Evolutionary conservation across 2,888 invertebrate species (phyloP), one percentile per base, ranked within the genome.

Genomic region (Campoplex capitator): DNA sequence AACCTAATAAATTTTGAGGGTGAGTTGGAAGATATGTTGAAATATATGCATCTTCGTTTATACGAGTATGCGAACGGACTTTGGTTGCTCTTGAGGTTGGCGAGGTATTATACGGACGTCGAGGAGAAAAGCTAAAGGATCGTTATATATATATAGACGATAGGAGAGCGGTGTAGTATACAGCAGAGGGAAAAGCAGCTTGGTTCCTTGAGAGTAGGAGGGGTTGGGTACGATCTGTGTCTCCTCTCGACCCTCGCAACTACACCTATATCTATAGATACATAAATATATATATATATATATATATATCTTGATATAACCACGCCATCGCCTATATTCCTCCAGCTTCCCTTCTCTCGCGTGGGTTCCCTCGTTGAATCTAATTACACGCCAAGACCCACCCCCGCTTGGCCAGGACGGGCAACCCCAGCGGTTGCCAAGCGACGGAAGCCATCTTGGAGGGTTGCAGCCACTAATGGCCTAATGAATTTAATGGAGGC

Each of bases 401-500:
- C 90, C 92, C 91, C 87, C 75, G 88, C 87, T 86, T 86, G 88
- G 58, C 86, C 85, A 75, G 74, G 83, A 86, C 82, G 85, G 74
- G 78, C 85, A 83, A 78, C 83, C 87, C 87, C 83, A 62, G 79
- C 68, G 89, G 94, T 94, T 94, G 94, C 94, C 93, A 94, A 88
- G 94, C 94, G 93, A 94, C 94, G 93, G 94, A 91, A 92, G 94
- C 94, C 94, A 94, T 94, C 94, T 94, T 94, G 94, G 94, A 94
- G 94, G 94, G 94, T 93, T 93, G 94, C 93, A 94, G 94, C 94
- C 94, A 94, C 94, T 94, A 94, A 94, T 94, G 94, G 94, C 93
- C 94, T 94, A 94, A 94, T 94, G 94, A 94, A 94, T 94, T 94
- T 94, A 94, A 94, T 94, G 94, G 94, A 94, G 93, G 94, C 92